phyloP scores from a whole-genome alignment of 1,140 invertebrate genomes.

The Dinoponera quadriceps region DNA sequence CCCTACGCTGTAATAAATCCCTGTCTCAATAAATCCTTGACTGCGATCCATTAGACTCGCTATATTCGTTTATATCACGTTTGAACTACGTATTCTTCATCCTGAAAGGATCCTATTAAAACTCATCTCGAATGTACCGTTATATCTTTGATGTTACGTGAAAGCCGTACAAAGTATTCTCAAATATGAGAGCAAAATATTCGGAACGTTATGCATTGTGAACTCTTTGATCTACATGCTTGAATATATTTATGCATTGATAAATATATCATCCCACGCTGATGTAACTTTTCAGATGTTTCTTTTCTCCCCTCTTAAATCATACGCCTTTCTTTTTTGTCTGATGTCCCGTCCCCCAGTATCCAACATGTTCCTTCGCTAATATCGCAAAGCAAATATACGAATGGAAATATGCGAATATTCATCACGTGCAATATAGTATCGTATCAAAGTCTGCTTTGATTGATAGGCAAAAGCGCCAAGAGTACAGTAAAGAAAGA shows the following conservation, averaged over 20 bases:
- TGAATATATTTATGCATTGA: slow-evolving; percentile 8
- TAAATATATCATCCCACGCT: not conserved
- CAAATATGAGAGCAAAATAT: not conserved
- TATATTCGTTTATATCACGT: slow-evolving; percentile 31
- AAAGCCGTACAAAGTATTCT: not conserved
- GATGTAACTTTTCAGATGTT: not conserved
- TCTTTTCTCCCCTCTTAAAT: not conserved
- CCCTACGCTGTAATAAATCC: slow-evolving; percentile 52
- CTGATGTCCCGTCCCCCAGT: not conserved
- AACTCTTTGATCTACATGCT: not conserved
- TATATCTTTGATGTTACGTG: not conserved
- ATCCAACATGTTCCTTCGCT: slow-evolving; percentile 21
- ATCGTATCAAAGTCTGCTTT: slow-evolving; percentile 28
- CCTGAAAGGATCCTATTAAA: slow-evolving; percentile 47
- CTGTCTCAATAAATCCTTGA: slow-evolving; percentile 62
- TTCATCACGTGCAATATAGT: not conserved
- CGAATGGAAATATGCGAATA: slow-evolving; percentile 1
- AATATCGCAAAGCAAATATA: slow-evolving; percentile 31
- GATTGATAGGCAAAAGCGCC: slow-evolving; percentile 25
- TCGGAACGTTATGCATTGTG: not conserved
- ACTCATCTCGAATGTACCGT: slow-evolving; percentile 38
- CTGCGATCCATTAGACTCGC: slow-evolving; percentile 34
- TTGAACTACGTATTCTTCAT: slow-evolving; percentile 47
- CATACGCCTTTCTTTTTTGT: not conserved
- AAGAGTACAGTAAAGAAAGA: slow-evolving; percentile 11